These are phyloP conservation scores for Stenodema calcarata DNA, from an alignment of 2,888 invertebrate species.

Conservation along the genomic window DNA sequence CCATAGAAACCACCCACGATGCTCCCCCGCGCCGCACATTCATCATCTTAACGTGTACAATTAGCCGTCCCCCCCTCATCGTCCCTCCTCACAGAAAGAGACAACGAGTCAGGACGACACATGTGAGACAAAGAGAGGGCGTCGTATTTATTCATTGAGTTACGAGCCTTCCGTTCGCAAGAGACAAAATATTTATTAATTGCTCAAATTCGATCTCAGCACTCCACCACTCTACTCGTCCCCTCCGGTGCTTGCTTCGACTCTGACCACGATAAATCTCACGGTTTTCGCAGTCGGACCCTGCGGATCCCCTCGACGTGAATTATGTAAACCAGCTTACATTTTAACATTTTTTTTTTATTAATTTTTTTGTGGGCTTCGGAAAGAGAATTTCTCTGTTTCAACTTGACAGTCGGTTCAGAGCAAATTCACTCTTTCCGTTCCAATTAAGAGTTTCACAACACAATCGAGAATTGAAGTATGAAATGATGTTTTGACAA, in stretches of 20 bases:
- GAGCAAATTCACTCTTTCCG: too few species aligned
- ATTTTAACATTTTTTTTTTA: neutral
- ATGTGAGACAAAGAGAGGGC: neutral
- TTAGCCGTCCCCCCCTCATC: constrained; percentile 25
- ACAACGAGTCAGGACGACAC: neutral
- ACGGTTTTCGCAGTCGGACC: neutral
- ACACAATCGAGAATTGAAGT: too few species aligned
- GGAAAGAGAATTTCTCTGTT: too few species aligned
- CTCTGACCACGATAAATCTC: neutral
- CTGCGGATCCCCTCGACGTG: neutral
- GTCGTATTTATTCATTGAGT: neutral
- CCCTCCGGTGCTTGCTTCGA: neutral
- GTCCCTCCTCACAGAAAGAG: neutral
- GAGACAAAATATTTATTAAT: constrained; percentile 48
- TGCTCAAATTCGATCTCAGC: constrained; percentile 38
- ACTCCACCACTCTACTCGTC: constrained; percentile 2
- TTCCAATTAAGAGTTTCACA: too few species aligned
- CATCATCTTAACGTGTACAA: constrained; percentile 50
- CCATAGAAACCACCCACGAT: constrained; percentile 42
- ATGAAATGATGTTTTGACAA: too few species aligned
- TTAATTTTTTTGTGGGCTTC: too few species aligned
- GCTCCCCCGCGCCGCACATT: constrained; percentile 17
- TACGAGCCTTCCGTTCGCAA: constrained; percentile 35
- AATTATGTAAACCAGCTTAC: neutral
- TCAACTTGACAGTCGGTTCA: too few species aligned